These are phyloP conservation scores for Leucophenga varia DNA, from an alignment of 1,140 invertebrate genomes.

Conservation along the genomic window DNA sequence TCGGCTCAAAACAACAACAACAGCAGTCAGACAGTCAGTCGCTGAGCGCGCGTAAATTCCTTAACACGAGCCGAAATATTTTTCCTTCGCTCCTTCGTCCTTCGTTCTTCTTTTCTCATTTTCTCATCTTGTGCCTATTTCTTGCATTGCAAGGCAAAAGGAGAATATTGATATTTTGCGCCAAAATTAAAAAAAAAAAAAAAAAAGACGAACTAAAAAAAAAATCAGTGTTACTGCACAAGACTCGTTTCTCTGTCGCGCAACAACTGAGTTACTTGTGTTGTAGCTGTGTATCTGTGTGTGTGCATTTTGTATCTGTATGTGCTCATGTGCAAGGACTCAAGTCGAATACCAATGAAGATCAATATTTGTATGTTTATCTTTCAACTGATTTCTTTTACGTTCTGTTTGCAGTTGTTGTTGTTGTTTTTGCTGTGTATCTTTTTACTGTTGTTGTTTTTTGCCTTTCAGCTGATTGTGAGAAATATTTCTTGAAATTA, in stretches of 20 bases:
- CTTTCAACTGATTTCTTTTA: conserved; percentile 17
- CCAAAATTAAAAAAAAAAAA: too few species aligned
- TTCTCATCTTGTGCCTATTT: too few species aligned
- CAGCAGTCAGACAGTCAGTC: conserved; percentile 18
- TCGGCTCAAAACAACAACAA: not conserved
- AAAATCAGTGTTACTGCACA: too few species aligned
- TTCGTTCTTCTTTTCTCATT: too few species aligned
- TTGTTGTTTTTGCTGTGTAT: conserved; percentile 11
- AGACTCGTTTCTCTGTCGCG: too few species aligned
- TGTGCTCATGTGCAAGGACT: conserved; percentile 23
- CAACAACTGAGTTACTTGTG: too few species aligned
- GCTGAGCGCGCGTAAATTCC: conserved; percentile 48
- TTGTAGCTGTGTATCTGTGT: not conserved
- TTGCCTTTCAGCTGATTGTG: conserved; percentile 43
- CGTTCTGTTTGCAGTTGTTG: conserved; percentile 21
- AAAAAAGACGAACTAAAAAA: too few species aligned
- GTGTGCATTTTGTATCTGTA: conserved; percentile 10
- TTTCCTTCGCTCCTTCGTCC: too few species aligned
- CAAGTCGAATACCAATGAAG: conserved; percentile 1
- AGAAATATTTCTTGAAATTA: conserved; percentile 42
- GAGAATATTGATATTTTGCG: too few species aligned
- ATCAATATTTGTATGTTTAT: conserved; percentile 20
- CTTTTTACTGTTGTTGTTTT: conserved; percentile 11
- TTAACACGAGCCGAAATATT: conserved; percentile 50
- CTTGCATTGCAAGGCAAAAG: too few species aligned